Evolutionary conservation across 2,888 invertebrate species (phyloP), one percentile per base, ranked within the genome.

Genomic region (Anthophora plumipes): DNA sequence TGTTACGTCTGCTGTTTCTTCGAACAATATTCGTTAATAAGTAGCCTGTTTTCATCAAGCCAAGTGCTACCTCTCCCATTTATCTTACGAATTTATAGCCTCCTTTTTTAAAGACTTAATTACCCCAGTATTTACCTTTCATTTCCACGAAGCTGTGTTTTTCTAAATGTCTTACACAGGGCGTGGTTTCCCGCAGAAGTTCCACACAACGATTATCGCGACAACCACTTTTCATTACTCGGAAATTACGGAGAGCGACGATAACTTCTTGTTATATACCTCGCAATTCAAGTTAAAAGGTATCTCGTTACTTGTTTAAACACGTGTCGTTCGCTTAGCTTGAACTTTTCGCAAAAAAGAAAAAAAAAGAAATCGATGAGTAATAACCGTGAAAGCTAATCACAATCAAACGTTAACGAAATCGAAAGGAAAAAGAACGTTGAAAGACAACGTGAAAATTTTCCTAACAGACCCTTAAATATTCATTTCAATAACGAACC

Each of bases 221-320:
- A 39, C n/a, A n/a, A 39, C 12, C 50, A 12, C 22, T 37, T 59
- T 69, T 69, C 59, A 39, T 50, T 61, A 41, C 39, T 39, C n/a
- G 9, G 9, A 61, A 25, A 41, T 50, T 39, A n/a, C 12, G 7
- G 20, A 17, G 7, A 11, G 5, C 6, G 3, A n/a, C 6, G 48
- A 39, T 14, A 48, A n/a, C 12, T n/a, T 20, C 14, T n/a, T n/a
- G 2, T 14, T 22, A 52, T 12, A 14, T 1, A 12, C 8, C 8
- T 17, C 4, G 9, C 22, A 17, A 66, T 6, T 14, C 8, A 39
- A 39, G 52, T 22, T 66, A 17, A 17, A 17, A 66, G 31, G 0
- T 11, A n/a, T 57, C 2, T 7, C 4, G 9, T n/a, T 1, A n/a
- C 4, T 14, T 55, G 14, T 25, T 55, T 55, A 8, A 4, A 25